Evolutionary conservation across 2,797 vertebrate species (phyloP).

Genomic region (Falco cherrug): DNA sequence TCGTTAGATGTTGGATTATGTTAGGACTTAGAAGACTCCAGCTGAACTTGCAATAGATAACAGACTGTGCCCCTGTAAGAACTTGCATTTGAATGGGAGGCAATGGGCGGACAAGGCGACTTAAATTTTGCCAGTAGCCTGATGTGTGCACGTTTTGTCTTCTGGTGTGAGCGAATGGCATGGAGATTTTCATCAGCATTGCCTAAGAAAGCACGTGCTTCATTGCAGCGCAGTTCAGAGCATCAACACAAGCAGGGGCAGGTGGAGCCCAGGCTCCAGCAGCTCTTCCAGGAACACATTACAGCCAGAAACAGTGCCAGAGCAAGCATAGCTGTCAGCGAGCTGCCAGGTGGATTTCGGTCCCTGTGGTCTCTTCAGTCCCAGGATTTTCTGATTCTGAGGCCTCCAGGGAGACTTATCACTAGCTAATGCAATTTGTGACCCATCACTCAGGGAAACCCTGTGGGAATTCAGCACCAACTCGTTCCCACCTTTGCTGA

Average conservation of each 20-base stretch:
- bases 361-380: neutral
- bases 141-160: neutral
- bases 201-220: neutral
- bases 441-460: neutral
- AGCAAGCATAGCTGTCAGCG: neutral
- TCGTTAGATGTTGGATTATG: neutral
- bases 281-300: neutral
- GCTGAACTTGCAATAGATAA: neutral
- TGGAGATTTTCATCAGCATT: neutral
- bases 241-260: neutral
- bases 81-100: neutral
- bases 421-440: constrained; percentile 22
- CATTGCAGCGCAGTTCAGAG: fast-evolving
- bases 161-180: neutral
- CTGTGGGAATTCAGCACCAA: neutral
- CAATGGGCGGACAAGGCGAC: neutral
- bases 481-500: neutral
- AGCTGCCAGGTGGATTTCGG: neutral
- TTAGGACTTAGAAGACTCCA: neutral
- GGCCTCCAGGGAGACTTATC: neutral
- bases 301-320: neutral
- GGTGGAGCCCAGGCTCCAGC: neutral
- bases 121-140: neutral
- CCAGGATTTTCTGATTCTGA: neutral
- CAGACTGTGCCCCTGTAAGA: neutral